Evolutionary conservation across 2,113 vertebrate species (phyloP).

Genomic region (Mesembrinibis cayennensis): DNA sequence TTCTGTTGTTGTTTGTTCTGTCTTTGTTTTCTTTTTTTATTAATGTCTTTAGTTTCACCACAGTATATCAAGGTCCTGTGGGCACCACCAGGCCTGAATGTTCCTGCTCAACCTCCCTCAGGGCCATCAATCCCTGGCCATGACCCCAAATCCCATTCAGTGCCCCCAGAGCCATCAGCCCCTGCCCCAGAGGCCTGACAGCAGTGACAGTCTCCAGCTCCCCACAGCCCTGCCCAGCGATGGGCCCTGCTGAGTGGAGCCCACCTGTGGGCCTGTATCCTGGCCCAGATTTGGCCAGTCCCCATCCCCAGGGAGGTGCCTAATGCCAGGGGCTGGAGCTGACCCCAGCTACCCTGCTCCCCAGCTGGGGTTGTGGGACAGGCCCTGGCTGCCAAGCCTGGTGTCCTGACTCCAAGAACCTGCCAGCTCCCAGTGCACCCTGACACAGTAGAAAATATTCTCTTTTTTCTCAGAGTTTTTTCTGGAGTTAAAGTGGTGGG

Average conservation of each 20-base stretch:
- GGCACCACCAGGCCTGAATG: background rate
- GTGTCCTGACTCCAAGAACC: background rate
- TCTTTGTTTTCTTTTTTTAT: background rate
- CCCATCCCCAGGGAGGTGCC: background rate
- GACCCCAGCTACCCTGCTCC: too few relatives aligned
- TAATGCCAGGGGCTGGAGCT: rapidly evolving
- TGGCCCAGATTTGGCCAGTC: rapidly evolving
- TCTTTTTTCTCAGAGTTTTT: background rate
- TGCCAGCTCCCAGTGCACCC: rapidly evolving
- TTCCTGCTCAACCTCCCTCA: rapidly evolving
- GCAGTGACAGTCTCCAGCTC: background rate
- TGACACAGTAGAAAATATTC: background rate
- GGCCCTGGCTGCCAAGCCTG: background rate
- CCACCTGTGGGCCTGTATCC: too few relatives aligned
- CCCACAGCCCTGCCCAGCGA: background rate
- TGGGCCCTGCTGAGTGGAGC: rapidly evolving
- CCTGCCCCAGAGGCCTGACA: rapidly evolving
- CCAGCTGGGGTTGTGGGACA: background rate
- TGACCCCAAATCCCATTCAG: rapidly evolving
- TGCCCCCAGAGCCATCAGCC: too few relatives aligned
- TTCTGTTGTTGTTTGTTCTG: too few relatives aligned
- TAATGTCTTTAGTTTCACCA: background rate
- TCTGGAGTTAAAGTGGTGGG: background rate
- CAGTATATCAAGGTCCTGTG: background rate
- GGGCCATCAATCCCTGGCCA: too few relatives aligned